Evolutionary conservation across 2,888 invertebrate genomes (phyloP).

Genomic region (Catocala nupta): DNA sequence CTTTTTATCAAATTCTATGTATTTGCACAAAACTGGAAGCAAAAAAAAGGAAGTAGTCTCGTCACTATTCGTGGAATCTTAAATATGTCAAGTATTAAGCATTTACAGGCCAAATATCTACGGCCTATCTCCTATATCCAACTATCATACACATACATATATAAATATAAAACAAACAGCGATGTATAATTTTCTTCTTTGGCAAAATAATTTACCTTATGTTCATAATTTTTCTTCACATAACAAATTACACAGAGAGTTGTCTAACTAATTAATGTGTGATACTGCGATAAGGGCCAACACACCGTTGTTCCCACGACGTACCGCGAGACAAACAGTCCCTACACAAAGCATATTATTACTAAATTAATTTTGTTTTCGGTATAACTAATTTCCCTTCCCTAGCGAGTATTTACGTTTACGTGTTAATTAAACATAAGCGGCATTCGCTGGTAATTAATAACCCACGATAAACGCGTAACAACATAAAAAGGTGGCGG

Average conservation of each 20-base stretch:
- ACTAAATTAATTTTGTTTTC: conserved; percentile 9
- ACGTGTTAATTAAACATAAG: conserved; percentile 51
- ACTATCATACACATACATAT: too few species aligned
- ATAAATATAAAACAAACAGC: too few species aligned
- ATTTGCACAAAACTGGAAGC: too few species aligned
- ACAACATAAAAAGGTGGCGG: conserved; percentile 40
- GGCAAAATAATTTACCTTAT: too few species aligned
- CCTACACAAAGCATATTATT: conserved; percentile 3
- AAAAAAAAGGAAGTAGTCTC: too few species aligned
- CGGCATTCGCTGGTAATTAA: conserved; percentile 40
- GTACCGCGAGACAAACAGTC: neutral
- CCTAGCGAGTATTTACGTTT: conserved; percentile 27
- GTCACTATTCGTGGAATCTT: too few species aligned
- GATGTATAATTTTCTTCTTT: too few species aligned
- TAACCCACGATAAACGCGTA: conserved; percentile 42
- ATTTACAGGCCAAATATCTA: too few species aligned
- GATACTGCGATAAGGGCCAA: neutral
- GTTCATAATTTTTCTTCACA: too few species aligned
- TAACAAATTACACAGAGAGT: neutral
- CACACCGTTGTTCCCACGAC: conserved; percentile 1
- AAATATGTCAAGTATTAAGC: too few species aligned
- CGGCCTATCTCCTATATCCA: too few species aligned
- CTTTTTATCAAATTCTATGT: too few species aligned
- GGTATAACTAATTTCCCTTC: conserved; percentile 42
- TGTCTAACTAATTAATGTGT: neutral